Base-by-base conservation (phyloP, 2,888 invertebrate species). In the Cinara cedri region DNA sequence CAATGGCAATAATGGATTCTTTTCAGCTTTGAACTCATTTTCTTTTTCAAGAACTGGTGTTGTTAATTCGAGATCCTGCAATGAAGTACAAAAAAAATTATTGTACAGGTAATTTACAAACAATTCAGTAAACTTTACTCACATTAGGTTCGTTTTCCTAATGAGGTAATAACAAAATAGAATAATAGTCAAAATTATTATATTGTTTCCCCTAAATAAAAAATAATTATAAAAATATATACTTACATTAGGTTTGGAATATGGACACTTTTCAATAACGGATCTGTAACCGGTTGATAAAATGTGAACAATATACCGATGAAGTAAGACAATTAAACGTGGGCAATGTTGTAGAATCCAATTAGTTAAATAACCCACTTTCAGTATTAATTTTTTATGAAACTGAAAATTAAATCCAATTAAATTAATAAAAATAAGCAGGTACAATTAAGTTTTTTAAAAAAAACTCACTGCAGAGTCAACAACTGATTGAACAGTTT, bases 261-360 rank as follows among this genome's bases (percentile, higher is more conserved):
- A 81, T 14, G 81, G 81, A n/a, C 74, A 65, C 19, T 82, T 83
- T 55, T 83, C 83, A 26, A 81, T 82, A 42, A 86, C 86, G 62
- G 86, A 87, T 44, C 89, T 85, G 84, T 89, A 89, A 1, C 89
- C 89, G 8, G 89, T 90, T 3, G 89, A 89, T 72, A 90, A 84
- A 42, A 88, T 87, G 83, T 90, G 90, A 11, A 90, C 87, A 21
- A 89, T 87, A 83, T 88, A 92, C 85, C 92, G 90, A 85, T 95
- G 94, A 34, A 95, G 88, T 3, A 93, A 91, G 80, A 91, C 88
- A 60, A 95, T 88, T 60, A 94, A 87, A 62, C 94, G 88, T 57
- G 92, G 93, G 81, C 92, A 91, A 87, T 95, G 91, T 82, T 91
- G 90, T 84, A 90, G 90, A 34, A 95, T 88, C 95, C 95, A 95